Evolutionary conservation across 2,797 vertebrate genomes (phyloP).

Genomic region (Melanotaenia nigrans): DNA sequence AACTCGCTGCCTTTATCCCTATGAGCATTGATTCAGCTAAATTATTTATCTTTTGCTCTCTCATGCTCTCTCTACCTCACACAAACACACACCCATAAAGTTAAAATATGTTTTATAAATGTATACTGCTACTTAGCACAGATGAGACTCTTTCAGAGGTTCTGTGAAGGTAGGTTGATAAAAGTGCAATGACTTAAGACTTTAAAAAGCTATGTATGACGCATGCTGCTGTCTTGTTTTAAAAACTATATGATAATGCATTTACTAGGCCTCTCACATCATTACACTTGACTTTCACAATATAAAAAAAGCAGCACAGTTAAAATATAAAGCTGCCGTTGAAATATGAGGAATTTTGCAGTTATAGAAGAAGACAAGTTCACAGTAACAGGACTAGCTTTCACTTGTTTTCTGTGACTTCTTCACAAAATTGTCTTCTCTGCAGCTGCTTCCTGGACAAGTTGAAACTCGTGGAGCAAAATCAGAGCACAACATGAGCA

Average conservation of each 20-base stretch:
- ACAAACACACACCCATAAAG: slow-evolving; percentile 19
- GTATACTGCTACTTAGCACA: slow-evolving; percentile 26
- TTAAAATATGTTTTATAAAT: slow-evolving; percentile 42
- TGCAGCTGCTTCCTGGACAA: neutral
- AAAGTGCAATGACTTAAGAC: slow-evolving; percentile 36
- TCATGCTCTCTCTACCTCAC: neutral
- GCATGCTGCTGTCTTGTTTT: slow-evolving; percentile 21
- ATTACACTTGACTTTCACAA: slow-evolving; percentile 21
- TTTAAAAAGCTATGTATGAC: slow-evolving; percentile 33
- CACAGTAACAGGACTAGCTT: slow-evolving; percentile 10
- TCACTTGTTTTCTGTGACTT: slow-evolving; percentile 11
- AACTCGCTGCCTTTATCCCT: slow-evolving; percentile 57
- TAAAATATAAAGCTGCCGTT: neutral
- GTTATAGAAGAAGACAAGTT: neutral
- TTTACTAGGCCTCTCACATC: slow-evolving; percentile 21
- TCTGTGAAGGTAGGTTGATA: slow-evolving; percentile 37
- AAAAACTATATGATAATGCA: slow-evolving; percentile 32
- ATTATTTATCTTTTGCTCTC: slow-evolving; percentile 58
- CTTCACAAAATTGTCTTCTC: neutral
- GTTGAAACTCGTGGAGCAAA: too few relatives aligned
- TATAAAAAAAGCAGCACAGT: neutral
- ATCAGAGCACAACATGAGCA: too few relatives aligned
- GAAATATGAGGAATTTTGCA: neutral
- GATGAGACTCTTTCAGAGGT: slow-evolving; percentile 27
- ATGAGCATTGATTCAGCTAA: slow-evolving; percentile 65